phyloP scores from a whole-genome alignment of 2,888 invertebrate species.

The Monochamus alternatus region DNA sequence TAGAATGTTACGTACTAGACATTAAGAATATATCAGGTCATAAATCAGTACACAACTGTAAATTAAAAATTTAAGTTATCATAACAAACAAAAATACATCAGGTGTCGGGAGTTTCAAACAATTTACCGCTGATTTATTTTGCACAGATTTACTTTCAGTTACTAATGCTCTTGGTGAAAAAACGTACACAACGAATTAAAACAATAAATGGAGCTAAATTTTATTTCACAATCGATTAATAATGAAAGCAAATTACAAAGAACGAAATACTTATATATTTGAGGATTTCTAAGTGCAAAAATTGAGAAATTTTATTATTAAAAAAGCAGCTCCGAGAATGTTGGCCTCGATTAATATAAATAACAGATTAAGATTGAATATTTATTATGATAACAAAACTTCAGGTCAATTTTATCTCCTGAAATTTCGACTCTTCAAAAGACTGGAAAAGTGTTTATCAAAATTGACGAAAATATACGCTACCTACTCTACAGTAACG shows the following conservation, averaged over 20 bases:
- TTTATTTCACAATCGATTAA: too few relatives aligned
- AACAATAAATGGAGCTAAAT: background rate
- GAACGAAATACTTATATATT: too few relatives aligned
- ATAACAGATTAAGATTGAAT: too few relatives aligned
- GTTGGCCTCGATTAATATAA: too few relatives aligned
- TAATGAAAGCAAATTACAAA: too few relatives aligned
- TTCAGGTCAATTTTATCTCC: too few relatives aligned
- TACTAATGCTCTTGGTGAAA: background rate
- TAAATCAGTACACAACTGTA: background rate
- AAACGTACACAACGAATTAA: background rate
- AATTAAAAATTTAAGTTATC: background rate
- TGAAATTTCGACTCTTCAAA: background rate
- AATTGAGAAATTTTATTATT: too few relatives aligned
- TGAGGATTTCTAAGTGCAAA: too few relatives aligned
- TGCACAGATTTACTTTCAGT: background rate
- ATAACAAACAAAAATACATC: background rate
- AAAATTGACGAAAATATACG: constrained; percentile 2
- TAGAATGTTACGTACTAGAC: too few relatives aligned
- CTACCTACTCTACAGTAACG: background rate
- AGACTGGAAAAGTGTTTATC: background rate
- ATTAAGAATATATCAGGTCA: background rate
- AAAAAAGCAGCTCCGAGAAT: too few relatives aligned
- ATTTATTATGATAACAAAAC: too few relatives aligned
- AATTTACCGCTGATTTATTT: background rate
- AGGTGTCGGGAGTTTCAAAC: background rate